Evolutionary conservation across 2,797 vertebrate species (phyloP).

Genomic region (Otolemur crassicaudatus): DNA sequence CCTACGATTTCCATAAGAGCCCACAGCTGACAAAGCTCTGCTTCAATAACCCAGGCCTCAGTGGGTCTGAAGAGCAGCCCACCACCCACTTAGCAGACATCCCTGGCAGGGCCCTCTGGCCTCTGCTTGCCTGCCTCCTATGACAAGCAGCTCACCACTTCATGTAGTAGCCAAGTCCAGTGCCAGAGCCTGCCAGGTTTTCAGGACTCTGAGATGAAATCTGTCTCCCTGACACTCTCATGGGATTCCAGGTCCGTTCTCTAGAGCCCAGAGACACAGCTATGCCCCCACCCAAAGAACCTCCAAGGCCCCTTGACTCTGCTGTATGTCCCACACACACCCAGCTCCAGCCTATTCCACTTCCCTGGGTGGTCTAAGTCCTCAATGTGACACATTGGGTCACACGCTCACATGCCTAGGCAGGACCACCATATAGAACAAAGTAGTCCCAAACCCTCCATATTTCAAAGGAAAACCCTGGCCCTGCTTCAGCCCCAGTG

Average conservation of each 20-base stretch:
- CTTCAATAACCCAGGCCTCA: background rate
- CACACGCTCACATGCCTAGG: background rate
- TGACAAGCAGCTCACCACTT: background rate
- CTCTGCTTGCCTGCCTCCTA: background rate
- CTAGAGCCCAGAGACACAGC: background rate
- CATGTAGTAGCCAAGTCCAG: background rate
- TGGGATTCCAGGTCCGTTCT: background rate
- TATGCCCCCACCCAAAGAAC: background rate
- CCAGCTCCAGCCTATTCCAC: background rate
- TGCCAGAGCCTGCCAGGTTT: background rate
- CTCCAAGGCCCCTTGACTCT: background rate
- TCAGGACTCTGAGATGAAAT: background rate
- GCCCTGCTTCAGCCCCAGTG: background rate
- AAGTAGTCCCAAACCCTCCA: background rate
- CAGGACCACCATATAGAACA: background rate
- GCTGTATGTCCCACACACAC: too few species aligned
- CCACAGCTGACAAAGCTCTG: background rate
- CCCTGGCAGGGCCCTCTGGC: background rate
- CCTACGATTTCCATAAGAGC: background rate
- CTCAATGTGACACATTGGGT: rapidly evolving
- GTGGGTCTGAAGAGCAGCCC: background rate
- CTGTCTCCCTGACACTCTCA: background rate
- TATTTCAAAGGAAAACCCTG: background rate
- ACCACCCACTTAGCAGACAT: background rate
- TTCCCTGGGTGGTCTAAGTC: background rate